phyloP scores from a whole-genome alignment of 2,888 invertebrate genomes.

The Saturnia pavonia region DNA sequence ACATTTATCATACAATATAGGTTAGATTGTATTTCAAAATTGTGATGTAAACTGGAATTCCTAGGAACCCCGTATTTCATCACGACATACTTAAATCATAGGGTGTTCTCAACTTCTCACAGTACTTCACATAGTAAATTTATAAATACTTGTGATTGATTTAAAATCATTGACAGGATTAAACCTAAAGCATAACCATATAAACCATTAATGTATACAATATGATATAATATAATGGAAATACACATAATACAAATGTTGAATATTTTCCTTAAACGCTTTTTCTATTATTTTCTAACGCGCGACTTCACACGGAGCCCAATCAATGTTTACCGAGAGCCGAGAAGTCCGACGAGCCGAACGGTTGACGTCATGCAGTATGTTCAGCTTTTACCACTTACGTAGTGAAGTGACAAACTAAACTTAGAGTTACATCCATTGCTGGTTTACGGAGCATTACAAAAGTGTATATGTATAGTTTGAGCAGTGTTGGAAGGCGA shows the following conservation, averaged over 20 bases:
- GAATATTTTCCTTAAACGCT: slow-evolving; percentile 50
- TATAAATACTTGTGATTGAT: neutral
- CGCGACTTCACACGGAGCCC: slow-evolving; percentile 57
- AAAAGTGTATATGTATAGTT: slow-evolving; percentile 29
- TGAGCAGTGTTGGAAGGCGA: slow-evolving; percentile 55
- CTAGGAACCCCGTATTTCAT: neutral
- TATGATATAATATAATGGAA: neutral
- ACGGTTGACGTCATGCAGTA: slow-evolving; percentile 78
- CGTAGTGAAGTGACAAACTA: slow-evolving; percentile 41
- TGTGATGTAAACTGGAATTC: neutral
- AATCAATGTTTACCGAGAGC: slow-evolving; percentile 73
- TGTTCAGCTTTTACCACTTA: slow-evolving; percentile 65
- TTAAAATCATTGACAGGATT: neutral
- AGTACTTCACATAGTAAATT: neutral
- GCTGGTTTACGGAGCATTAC: slow-evolving; percentile 41
- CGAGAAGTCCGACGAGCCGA: slow-evolving; percentile 78
- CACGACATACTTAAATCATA: neutral
- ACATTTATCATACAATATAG: neutral
- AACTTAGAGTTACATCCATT: slow-evolving; percentile 44
- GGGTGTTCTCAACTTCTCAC: too few relatives aligned
- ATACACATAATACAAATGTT: slow-evolving; percentile 15
- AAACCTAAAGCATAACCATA: neutral
- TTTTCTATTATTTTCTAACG: slow-evolving; percentile 67
- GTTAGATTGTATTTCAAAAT: neutral
- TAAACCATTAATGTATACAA: neutral